Percentiles rank a stretch among this genome's conserved stretches.
Conservation (phyloP, 2,888 invertebrate genomes). For the Drosophila kambysellisi region DNA sequence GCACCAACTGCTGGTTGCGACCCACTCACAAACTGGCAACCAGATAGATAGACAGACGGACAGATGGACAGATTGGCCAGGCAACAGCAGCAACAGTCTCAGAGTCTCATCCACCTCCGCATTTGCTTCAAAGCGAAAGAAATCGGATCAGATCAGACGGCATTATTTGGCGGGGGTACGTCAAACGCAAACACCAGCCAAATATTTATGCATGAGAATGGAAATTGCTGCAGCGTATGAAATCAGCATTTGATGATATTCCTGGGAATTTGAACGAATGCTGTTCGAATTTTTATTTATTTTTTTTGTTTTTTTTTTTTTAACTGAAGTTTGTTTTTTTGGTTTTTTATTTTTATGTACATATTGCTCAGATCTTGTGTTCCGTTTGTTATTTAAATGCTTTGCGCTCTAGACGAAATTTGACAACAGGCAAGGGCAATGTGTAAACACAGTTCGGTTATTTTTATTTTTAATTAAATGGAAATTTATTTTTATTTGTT, state of each 20-base stretch:
- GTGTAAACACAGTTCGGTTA: not conserved
- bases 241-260: constrained; percentile 56
- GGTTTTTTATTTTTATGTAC: constrained; percentile 19
- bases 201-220: constrained; percentile 73
- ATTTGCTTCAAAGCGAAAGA: constrained; percentile 32
- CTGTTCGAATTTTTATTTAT: constrained; percentile 3
- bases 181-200: constrained; percentile 52
- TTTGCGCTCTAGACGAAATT: constrained; percentile 11
- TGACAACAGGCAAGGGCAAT: constrained; percentile 2
- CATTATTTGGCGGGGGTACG: constrained; percentile 20
- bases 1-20: constrained; percentile 23
- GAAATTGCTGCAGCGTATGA: constrained; percentile 57
- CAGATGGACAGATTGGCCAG: constrained; percentile 20
- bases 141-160: constrained; percentile 51
- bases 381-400: constrained; percentile 23
- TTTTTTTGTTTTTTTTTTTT: constrained; percentile 9
- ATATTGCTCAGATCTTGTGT: constrained; percentile 23
- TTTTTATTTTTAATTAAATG: not conserved
- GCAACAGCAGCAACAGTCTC: constrained; percentile 1
- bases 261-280: constrained; percentile 48
- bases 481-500: not conserved
- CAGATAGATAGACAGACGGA: constrained; percentile 10
- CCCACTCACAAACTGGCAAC: constrained; percentile 43
- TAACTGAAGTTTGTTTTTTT: constrained; percentile 9
- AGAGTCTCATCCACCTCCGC: constrained; percentile 7